Percentiles rank a stretch among this genome's conserved stretches.
Conservation (phyloP, 2,113 vertebrate species). For the Chloropsis hardwickii region DNA sequence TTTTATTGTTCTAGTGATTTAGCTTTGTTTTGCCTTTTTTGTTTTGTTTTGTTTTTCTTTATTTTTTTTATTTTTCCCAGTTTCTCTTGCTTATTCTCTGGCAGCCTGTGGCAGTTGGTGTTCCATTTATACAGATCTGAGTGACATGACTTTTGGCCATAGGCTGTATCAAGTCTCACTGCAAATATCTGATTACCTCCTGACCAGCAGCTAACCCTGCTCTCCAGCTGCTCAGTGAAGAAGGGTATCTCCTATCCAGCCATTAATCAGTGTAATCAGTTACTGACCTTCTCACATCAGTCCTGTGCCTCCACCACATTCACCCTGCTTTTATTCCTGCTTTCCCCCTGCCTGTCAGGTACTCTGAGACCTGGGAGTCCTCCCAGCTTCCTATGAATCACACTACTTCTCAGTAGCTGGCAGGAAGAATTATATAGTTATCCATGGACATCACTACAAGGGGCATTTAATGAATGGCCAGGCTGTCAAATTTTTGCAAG, state of each 20-base stretch:
- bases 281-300: background rate
- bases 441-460: background rate
- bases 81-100: background rate
- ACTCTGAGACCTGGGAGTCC: background rate
- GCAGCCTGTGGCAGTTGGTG: background rate
- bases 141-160: background rate
- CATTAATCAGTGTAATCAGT: background rate
- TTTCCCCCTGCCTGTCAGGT: background rate
- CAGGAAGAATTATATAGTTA: background rate
- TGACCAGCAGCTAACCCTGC: background rate
- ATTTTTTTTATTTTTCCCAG: background rate
- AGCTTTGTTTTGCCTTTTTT: background rate
- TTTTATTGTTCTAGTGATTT: background rate
- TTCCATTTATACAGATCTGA: background rate
- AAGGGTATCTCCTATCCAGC: background rate
- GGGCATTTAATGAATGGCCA: conserved; percentile 12
- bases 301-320: background rate
- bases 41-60: background rate
- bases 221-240: background rate
- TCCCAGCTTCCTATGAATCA: background rate
- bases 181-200: background rate
- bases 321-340: background rate
- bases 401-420: background rate
- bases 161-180: background rate
- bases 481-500: conserved; percentile 10